phyloP scores from a whole-genome alignment of 2,888 invertebrate species.

The Drosophila incognita region DNA sequence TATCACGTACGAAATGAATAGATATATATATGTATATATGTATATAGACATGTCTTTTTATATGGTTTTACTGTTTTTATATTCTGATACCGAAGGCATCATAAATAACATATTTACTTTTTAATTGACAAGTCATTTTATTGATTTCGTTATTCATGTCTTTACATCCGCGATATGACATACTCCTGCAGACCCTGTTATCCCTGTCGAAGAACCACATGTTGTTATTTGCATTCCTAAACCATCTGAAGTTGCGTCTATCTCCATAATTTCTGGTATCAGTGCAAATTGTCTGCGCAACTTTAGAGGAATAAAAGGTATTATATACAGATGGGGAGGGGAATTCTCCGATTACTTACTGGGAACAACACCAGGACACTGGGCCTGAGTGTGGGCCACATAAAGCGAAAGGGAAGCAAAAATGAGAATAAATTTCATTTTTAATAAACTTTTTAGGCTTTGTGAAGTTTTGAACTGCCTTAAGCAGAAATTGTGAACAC shows the following conservation, averaged over 20 bases:
- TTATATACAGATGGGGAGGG: background rate
- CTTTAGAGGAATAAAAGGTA: background rate
- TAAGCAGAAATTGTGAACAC: background rate
- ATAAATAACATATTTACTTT: background rate
- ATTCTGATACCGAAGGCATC: background rate
- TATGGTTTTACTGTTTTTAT: background rate
- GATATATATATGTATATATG: too few relatives aligned
- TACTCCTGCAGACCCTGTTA: background rate
- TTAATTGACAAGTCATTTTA: background rate
- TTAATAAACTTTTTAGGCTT: background rate
- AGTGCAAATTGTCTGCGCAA: background rate
- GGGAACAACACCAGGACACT: background rate
- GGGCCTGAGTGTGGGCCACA: background rate
- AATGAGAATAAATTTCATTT: background rate
- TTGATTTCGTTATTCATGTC: background rate
- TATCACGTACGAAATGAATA: background rate
- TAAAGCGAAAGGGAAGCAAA: background rate
- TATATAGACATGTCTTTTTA: background rate
- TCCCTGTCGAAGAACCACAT: slow-evolving; percentile 16
- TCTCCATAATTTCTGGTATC: background rate
- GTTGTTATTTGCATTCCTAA: background rate
- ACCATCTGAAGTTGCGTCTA: background rate
- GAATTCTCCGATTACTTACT: background rate
- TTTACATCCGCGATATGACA: background rate
- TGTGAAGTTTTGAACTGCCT: too few relatives aligned